A percentile compares a stretch with the other conserved stretches of the same genome.
Conservation (phyloP, 1,140 invertebrate species). For the Lordiphosa collinella region DNA sequence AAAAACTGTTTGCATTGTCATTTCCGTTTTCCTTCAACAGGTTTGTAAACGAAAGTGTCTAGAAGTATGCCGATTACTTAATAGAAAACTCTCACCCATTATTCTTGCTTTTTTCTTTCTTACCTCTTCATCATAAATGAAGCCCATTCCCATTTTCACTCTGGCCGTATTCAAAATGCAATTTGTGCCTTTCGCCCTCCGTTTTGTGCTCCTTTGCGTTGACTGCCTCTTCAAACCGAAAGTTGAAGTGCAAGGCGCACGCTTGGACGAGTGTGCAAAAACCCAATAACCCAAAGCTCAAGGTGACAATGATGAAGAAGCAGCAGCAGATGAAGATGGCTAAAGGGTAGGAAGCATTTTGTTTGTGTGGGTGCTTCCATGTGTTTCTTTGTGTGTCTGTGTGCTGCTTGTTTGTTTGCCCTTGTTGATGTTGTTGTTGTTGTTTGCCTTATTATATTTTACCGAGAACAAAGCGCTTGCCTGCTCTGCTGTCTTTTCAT, state of each 20-base stretch:
- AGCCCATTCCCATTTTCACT: constrained; percentile 1
- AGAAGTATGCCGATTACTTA: no score
- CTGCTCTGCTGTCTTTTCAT: constrained; percentile 50
- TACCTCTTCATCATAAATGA: background rate
- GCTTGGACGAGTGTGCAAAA: constrained; percentile 62
- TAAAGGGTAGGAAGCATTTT: constrained; percentile 38
- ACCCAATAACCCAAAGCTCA: constrained; percentile 73
- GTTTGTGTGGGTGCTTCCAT: constrained; percentile 9
- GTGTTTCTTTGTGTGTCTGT: background rate
- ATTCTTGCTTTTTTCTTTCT: constrained; percentile 17
- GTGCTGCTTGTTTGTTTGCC: constrained; percentile 53
- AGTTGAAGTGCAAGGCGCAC: constrained; percentile 41
- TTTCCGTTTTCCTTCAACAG: no score
- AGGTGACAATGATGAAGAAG: constrained; percentile 68
- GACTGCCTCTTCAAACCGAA: constrained; percentile 24
- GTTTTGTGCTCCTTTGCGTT: constrained; percentile 4
- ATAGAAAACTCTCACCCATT: constrained; percentile 5
- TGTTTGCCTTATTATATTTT: constrained; percentile 67
- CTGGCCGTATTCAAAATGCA: constrained; percentile 3
- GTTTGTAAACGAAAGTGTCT: no score
- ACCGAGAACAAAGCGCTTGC: constrained; percentile 51
- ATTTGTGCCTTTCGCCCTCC: constrained; percentile 1
- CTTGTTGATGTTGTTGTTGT: constrained; percentile 21
- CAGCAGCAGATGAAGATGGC: constrained; percentile 6
- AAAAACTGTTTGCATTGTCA: no score